phyloP scores from a whole-genome alignment of 2,888 invertebrate genomes.

The Epirrhoe alternata region DNA sequence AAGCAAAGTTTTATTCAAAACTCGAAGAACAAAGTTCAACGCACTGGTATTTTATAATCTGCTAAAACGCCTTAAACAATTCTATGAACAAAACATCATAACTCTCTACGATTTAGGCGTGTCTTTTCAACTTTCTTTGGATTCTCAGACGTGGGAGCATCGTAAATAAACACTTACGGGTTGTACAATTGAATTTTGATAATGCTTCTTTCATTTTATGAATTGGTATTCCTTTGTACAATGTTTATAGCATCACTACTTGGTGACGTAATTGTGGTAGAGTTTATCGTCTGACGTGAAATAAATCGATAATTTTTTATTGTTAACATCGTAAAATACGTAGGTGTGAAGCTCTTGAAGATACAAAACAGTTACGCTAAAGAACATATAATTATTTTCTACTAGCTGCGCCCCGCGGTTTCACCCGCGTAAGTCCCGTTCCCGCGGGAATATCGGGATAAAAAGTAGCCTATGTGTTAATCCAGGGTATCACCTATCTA shows the following conservation, averaged over 20 bases:
- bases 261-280: not conserved
- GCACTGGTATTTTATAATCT: conserved; percentile 6
- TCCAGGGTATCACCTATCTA: too few species aligned
- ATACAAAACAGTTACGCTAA: not conserved
- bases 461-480: too few species aligned
- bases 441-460: too few species aligned
- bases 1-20: not conserved
- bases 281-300: not conserved
- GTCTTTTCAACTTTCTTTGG: conserved; percentile 38
- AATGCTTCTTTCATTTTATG: conserved; percentile 9
- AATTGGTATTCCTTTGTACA: conserved; percentile 12
- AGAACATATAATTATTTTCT: not conserved
- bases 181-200: conserved; percentile 3
- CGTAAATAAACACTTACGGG: conserved; percentile 29
- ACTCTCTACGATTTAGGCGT: conserved; percentile 25
- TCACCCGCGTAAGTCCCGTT: too few species aligned
- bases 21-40: not conserved
- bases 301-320: not conserved
- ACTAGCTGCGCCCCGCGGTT: too few species aligned
- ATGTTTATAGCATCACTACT: not conserved
- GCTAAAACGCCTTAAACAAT: not conserved
- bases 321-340: not conserved
- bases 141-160: conserved; percentile 27
- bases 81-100: conserved; percentile 26
- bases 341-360: not conserved